phyloP scores from a whole-genome alignment of 2,113 vertebrate genomes.

The Phrynosoma platyrhinos region DNA sequence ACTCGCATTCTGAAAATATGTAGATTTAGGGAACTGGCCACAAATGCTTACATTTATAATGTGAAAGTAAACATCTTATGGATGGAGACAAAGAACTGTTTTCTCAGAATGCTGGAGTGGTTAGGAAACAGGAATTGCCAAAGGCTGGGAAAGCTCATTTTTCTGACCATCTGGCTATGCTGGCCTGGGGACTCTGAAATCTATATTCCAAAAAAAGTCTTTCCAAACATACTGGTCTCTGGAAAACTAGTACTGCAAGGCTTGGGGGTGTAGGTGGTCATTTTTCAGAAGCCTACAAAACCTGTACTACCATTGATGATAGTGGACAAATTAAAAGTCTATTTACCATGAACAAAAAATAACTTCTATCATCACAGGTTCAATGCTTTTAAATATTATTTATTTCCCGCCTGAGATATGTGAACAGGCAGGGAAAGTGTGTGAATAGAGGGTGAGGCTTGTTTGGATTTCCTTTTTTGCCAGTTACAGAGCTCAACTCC shows the following conservation, averaged over 20 bases:
- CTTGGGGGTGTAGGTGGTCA: not conserved
- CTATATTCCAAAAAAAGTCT: not conserved
- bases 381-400: not conserved
- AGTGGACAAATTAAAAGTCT: not conserved
- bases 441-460: not conserved
- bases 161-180: not conserved
- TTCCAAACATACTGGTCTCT: not conserved
- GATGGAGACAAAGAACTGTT: not conserved
- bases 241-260: not conserved
- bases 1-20: not conserved
- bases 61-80: too few relatives aligned
- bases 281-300: not conserved
- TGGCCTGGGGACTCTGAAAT: not conserved
- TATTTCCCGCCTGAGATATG: not conserved
- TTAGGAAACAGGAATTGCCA: not conserved
- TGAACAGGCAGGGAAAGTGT: not conserved
- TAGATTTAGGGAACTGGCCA: not conserved
- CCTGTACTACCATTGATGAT: not conserved
- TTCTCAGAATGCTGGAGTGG: not conserved
- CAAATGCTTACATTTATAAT: not conserved
- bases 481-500: not conserved
- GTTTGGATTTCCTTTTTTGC: not conserved
- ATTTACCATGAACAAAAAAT: not conserved
- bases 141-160: not conserved
- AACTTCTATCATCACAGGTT: not conserved